Evolutionary conservation across 2,888 invertebrate genomes (phyloP).

Genomic region (Andrena praecox): DNA sequence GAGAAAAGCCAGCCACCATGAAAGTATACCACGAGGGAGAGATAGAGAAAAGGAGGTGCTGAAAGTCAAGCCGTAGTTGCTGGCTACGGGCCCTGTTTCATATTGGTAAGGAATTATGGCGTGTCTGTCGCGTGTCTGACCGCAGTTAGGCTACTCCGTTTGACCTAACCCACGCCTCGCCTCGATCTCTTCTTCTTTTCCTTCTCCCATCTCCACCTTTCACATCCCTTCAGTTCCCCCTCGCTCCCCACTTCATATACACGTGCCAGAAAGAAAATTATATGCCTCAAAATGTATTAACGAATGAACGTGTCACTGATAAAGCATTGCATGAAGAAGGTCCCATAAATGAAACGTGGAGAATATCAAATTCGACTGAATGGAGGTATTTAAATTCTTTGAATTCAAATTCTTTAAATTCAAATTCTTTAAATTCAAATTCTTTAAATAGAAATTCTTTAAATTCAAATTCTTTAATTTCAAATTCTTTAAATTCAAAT

Average conservation of each 20-base stretch:
- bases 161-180: conserved; percentile 59
- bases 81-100: conserved; percentile 58
- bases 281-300: background rate
- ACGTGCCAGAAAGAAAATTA: background rate
- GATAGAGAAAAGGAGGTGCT: conserved; percentile 68
- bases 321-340: background rate
- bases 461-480: no score
- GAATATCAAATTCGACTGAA: background rate
- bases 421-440: no score
- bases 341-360: background rate
- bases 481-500: no score
- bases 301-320: background rate
- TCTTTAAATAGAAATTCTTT: no score
- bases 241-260: background rate
- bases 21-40: conserved; percentile 52
- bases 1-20: conserved; percentile 45
- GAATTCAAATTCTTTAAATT: background rate
- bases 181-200: conserved; percentile 79
- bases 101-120: conserved; percentile 77
- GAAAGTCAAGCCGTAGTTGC: conserved; percentile 58
- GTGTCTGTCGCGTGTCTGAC: conserved; percentile 76
- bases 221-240: background rate
- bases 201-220: conserved; percentile 25
- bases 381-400: background rate
- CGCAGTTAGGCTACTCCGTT: conserved; percentile 73